Evolutionary conservation across 2,113 vertebrate genomes (phyloP).

Genomic region (Caloenas nicobarica): DNA sequence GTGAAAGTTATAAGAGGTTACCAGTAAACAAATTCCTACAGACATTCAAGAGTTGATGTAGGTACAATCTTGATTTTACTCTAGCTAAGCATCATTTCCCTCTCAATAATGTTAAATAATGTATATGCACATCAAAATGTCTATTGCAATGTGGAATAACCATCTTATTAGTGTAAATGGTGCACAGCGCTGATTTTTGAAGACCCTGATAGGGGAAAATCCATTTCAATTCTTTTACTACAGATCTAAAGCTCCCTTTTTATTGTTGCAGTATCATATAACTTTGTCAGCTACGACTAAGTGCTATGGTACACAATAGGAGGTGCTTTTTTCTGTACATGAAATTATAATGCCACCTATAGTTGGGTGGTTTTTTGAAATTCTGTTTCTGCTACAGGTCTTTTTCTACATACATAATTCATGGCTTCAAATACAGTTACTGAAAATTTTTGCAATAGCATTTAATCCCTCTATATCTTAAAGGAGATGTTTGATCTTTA

Average conservation of each 20-base stretch:
- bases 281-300: background rate
- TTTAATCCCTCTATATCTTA: constrained; percentile 37
- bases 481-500: constrained; percentile 41
- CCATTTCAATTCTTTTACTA: constrained; percentile 10
- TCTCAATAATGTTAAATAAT: constrained; percentile 29
- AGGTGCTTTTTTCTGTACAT: background rate
- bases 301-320: background rate
- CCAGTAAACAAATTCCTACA: background rate
- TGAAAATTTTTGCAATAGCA: background rate
- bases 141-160: background rate
- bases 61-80: background rate
- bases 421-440: constrained; percentile 6
- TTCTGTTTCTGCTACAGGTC: background rate
- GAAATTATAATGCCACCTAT: background rate
- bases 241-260: constrained; percentile 21
- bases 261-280: background rate
- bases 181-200: background rate
- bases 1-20: background rate
- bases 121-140: constrained; percentile 24
- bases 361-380: background rate
- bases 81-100: background rate
- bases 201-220: background rate
- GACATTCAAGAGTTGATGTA: background rate
- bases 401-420: background rate
- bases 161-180: background rate